Base-by-base conservation (phyloP, 2,113 vertebrate species). In the Speoplatyrhinus poulsoni region DNA sequence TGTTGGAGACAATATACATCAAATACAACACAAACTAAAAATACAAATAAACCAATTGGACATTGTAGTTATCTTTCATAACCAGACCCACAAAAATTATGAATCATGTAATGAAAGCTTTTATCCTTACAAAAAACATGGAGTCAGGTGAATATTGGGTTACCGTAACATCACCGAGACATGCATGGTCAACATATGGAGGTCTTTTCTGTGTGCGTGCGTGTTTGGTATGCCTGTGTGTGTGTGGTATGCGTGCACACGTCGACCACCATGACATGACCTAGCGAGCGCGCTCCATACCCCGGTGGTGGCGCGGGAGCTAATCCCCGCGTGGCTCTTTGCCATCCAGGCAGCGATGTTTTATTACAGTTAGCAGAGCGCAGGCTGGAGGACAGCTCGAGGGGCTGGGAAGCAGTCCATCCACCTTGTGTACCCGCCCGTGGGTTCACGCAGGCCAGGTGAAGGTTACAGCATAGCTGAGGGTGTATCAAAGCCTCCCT, bases 381-480 rank as follows among this genome's bases (percentile, higher is more conserved):
- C 71, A 61, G 85, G 85, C 65, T 77, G 86, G 89, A 89, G 85
- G 83, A 88, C 77, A 84, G 83, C 83, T 73, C 59, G 13, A 8
- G 36, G 36, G 36, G 26, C 26, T 26, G 26, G 82, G 82, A 85
- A 92, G 83, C 84, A 73, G 82, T 85, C 82, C 71, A 63, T 88
- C 82, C 82, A 84, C 75, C 87, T 80, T 69, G 83, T 62, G 80
- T 84, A 76, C 90, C 77, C 67, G 74, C 78, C 72, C 60, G 62
- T 60, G 55, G 76, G 81, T 88, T 89, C 88, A 84, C 79, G 84
- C 77, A 76, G 83, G 85, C 85, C 79, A 77, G 85, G 88, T 89
- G 87, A 91, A 92, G 90, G 92, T 93, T 89, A 90, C 70, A 63
- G 64, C 72, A 76, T 79, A 82, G 85, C 86, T 81, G 84, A 87